Evolutionary conservation across 2,888 invertebrate species (phyloP).

Genomic region (Pseudolycoriella hygida): DNA sequence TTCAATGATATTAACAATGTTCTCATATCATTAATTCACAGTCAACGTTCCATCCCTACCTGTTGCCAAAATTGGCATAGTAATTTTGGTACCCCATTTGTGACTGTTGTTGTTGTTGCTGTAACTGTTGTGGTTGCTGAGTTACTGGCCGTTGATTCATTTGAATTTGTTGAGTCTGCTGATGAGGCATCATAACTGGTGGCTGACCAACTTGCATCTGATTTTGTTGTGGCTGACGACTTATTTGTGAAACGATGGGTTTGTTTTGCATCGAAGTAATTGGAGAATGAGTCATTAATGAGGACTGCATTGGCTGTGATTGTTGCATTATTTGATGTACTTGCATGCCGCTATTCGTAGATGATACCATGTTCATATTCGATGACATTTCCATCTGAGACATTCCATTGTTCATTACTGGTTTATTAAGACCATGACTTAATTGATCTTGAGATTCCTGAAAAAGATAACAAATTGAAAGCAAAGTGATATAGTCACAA

Average conservation of each 20-base stretch:
- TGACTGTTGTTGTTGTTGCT: constrained; percentile 7
- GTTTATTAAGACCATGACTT: constrained; percentile 12
- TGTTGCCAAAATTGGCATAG: constrained; percentile 8
- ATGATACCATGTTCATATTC: constrained; percentile 3
- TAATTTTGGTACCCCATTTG: constrained; percentile 8
- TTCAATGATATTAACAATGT: too few relatives aligned
- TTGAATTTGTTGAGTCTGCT: constrained; percentile 3
- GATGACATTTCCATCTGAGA: constrained; percentile 7
- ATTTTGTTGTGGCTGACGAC: constrained; percentile 8
- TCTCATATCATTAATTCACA: too few relatives aligned
- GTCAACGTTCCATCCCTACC: constrained; percentile 9
- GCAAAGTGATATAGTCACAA: too few relatives aligned
- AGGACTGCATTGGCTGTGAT: not conserved
- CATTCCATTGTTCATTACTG: not conserved
- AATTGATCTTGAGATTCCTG: constrained; percentile 62
- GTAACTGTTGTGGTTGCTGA: constrained; percentile 1
- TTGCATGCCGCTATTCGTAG: not conserved
- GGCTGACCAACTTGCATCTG: constrained; percentile 6
- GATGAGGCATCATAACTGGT: not conserved
- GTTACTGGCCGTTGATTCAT: not conserved
- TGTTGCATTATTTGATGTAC: not conserved
- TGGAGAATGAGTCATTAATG: constrained; percentile 2
- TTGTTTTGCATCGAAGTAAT: constrained; percentile 2
- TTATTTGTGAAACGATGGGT: constrained; percentile 1
- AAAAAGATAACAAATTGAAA: not conserved